A percentile compares a stretch with the other conserved stretches of the same genome.
Conservation (phyloP, 1,140 invertebrate species). For the Dendrolimus punctatus region DNA sequence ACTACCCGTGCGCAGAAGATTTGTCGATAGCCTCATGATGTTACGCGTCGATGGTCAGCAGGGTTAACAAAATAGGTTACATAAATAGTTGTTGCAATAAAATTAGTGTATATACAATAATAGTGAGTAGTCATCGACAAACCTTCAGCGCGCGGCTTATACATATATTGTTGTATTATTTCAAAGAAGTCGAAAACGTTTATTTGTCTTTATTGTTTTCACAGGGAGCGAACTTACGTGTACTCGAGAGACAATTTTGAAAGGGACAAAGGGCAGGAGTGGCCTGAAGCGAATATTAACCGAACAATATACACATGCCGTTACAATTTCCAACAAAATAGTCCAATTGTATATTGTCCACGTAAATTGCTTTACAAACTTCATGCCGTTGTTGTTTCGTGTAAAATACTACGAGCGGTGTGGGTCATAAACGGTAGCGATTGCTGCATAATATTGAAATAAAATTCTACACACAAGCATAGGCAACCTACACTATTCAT, state of each 20-base stretch:
- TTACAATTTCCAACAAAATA: constrained; percentile 28
- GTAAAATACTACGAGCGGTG: constrained; percentile 6
- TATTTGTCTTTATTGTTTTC: too few relatives aligned
- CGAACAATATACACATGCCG: constrained; percentile 47
- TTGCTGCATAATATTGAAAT: not conserved
- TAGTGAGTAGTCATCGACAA: too few relatives aligned
- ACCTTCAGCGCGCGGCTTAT: too few relatives aligned
- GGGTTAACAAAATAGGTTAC: too few relatives aligned
- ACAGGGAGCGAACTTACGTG: not conserved
- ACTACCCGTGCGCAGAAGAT: too few relatives aligned
- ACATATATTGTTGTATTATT: too few relatives aligned
- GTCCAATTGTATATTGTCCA: constrained; percentile 36
- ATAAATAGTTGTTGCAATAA: too few relatives aligned
- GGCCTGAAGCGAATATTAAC: constrained; percentile 34
- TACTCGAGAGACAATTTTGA: constrained; percentile 1
- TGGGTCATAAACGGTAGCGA: constrained; percentile 3
- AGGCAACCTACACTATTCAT: too few relatives aligned
- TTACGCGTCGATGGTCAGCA: too few relatives aligned
- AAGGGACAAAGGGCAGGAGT: constrained; percentile 7
- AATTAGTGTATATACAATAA: too few relatives aligned
- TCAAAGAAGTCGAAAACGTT: too few relatives aligned
- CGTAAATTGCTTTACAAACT: constrained; percentile 38
- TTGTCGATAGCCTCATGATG: too few relatives aligned
- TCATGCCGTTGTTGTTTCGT: constrained; percentile 17
- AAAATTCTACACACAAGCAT: not conserved